These are phyloP conservation scores for Aphidius ervi DNA, from an alignment of 1,140 invertebrate genomes.

Conservation along the genomic window DNA sequence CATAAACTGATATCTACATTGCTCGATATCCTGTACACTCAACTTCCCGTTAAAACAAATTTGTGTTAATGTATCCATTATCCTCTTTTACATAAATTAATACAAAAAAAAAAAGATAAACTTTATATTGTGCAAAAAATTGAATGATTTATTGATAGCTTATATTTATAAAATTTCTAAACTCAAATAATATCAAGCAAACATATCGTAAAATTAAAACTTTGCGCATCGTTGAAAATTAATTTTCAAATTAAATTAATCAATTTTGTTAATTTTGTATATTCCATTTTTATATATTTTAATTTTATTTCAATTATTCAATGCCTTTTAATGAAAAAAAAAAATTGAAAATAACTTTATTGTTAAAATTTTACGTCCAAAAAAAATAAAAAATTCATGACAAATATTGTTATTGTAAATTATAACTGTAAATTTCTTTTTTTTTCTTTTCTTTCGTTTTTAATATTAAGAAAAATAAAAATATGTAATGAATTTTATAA, in stretches of 20 bases:
- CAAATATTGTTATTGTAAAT: no score
- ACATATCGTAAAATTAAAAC: slow-evolving; percentile 1
- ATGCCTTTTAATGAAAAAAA: no score
- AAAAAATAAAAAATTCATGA: no score
- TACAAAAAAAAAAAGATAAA: background rate
- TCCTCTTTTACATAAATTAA: slow-evolving; percentile 1
- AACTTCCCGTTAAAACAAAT: slow-evolving; percentile 12
- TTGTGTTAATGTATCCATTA: slow-evolving; percentile 14
- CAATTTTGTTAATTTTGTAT: no score
- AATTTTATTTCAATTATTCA: no score
- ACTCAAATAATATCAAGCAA: slow-evolving; percentile 4
- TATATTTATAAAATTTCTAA: background rate
- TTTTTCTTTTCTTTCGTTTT: no score
- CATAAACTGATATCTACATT: slow-evolving; percentile 13
- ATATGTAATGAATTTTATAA: no score
- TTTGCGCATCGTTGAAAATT: slow-evolving; percentile 2
- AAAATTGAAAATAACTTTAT: no score
- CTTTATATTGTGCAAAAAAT: background rate
- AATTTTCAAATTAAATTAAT: background rate
- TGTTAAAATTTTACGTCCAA: no score
- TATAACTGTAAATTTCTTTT: no score
- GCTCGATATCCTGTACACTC: background rate
- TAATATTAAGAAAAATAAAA: no score
- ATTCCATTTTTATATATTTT: no score
- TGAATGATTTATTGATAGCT: background rate